These are phyloP conservation scores for Caretta caretta DNA, from an alignment of 2,113 vertebrate species.

Conservation along the genomic window DNA sequence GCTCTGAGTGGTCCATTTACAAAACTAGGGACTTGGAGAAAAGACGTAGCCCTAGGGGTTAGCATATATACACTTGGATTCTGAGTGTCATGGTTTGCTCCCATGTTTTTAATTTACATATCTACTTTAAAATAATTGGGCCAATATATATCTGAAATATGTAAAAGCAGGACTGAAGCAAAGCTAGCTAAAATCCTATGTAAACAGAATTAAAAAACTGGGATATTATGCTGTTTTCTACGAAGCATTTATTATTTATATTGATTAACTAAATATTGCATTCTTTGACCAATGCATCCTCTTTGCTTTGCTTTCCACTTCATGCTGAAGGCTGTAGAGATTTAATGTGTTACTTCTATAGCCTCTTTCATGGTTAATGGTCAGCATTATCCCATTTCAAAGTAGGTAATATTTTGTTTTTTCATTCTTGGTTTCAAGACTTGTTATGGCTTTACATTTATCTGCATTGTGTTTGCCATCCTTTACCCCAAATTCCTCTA, in stretches of 20 bases:
- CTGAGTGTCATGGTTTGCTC: neutral
- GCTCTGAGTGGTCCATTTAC: neutral
- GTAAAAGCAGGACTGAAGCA: slow-evolving; percentile 9
- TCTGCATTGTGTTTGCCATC: neutral
- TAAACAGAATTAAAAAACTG: neutral
- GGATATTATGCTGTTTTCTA: neutral
- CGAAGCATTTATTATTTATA: neutral
- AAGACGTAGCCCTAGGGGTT: neutral
- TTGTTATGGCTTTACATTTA: neutral
- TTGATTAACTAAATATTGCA: neutral
- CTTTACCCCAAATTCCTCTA: neutral
- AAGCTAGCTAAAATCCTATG: neutral
- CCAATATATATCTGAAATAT: neutral
- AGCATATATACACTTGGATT: neutral
- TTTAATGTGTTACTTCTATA: rapidly evolving
- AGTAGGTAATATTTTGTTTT: neutral
- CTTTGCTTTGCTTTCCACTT: neutral
- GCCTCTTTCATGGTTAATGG: neutral
- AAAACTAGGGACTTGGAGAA: neutral
- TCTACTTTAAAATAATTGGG: neutral
- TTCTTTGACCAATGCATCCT: neutral
- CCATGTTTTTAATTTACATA: neutral
- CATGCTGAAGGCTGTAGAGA: neutral
- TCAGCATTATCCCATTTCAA: neutral
- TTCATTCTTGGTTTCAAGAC: neutral